Evolutionary conservation across 2,888 invertebrate species (phyloP).

Genomic region (Drosophila mettleri): DNA sequence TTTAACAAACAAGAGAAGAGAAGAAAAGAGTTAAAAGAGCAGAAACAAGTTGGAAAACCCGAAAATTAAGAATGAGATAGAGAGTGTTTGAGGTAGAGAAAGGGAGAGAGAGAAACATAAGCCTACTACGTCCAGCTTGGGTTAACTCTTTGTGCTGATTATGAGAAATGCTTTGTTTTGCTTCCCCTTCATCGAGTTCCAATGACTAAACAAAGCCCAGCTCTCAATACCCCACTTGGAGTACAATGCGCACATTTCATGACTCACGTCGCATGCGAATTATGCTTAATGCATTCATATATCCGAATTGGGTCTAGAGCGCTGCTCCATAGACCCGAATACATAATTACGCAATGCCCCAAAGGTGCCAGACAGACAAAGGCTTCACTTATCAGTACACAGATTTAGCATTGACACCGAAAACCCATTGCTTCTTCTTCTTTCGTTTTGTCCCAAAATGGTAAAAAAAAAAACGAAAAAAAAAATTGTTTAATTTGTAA

Average conservation of each 20-base stretch:
- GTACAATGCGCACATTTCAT: background rate
- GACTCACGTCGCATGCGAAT: background rate
- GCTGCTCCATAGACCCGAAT: constrained; percentile 15
- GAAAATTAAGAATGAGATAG: too few relatives aligned
- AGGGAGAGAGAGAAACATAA: background rate
- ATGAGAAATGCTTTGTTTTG: background rate
- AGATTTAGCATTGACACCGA: constrained; percentile 36
- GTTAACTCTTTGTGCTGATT: background rate
- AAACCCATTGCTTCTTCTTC: constrained; percentile 21
- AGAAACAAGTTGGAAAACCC: too few relatives aligned
- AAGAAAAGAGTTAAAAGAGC: too few relatives aligned
- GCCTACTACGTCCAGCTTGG: background rate
- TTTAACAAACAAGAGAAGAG: too few relatives aligned
- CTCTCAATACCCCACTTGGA: background rate
- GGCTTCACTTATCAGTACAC: constrained; percentile 20
- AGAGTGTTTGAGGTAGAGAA: background rate
- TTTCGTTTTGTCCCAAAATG: constrained; percentile 1
- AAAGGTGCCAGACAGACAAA: constrained; percentile 24
- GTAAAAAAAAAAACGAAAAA: constrained; percentile 16
- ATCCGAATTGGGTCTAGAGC: background rate
- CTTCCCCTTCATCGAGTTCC: too few relatives aligned
- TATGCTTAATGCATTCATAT: constrained; percentile 3
- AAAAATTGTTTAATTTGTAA: too few relatives aligned
- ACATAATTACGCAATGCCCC: constrained; percentile 24
- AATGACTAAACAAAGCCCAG: background rate